Evolutionary conservation across 2,888 invertebrate species (phyloP).

Genomic region (Drosophila setosimentum): DNA sequence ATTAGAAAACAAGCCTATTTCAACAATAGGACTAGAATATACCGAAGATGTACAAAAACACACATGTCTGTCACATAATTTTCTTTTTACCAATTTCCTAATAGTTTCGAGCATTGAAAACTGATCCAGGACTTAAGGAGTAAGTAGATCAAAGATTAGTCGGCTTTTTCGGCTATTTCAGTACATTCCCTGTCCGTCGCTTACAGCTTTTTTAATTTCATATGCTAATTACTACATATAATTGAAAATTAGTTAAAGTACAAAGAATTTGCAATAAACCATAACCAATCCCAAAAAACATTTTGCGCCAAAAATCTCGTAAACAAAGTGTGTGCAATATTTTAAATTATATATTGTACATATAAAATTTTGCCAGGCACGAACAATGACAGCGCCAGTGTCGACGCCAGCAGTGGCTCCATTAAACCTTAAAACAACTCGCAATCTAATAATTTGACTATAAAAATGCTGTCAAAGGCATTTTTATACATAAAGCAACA

Average conservation of each 20-base stretch:
- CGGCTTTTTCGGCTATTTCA: neutral
- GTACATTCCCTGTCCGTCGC: neutral
- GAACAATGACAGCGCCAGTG: constrained; percentile 15
- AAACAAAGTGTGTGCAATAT: constrained; percentile 30
- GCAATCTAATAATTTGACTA: constrained; percentile 59
- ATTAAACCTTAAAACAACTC: constrained; percentile 46
- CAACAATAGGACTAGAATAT: neutral
- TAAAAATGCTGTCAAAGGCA: constrained; percentile 35
- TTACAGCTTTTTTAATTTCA: constrained; percentile 3
- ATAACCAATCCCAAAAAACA: neutral
- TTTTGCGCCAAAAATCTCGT: neutral
- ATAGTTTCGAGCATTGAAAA: neutral
- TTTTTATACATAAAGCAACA: neutral
- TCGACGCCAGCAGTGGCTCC: constrained; percentile 18
- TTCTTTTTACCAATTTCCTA: neutral
- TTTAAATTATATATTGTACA: constrained; percentile 13
- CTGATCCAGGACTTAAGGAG: neutral
- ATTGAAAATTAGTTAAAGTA: constrained; percentile 17
- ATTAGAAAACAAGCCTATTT: neutral
- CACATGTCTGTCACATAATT: neutral
- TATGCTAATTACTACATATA: constrained; percentile 26
- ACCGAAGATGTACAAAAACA: neutral
- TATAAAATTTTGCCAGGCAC: constrained; percentile 12
- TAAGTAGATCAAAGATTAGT: constrained; percentile 2
- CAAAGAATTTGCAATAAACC: constrained; percentile 9